Percentiles rank a stretch among this genome's conserved stretches.
These are phyloP conservation scores for Eupithecia subumbrata DNA, from an alignment of 2,888 invertebrate species.

Conservation along the genomic window DNA sequence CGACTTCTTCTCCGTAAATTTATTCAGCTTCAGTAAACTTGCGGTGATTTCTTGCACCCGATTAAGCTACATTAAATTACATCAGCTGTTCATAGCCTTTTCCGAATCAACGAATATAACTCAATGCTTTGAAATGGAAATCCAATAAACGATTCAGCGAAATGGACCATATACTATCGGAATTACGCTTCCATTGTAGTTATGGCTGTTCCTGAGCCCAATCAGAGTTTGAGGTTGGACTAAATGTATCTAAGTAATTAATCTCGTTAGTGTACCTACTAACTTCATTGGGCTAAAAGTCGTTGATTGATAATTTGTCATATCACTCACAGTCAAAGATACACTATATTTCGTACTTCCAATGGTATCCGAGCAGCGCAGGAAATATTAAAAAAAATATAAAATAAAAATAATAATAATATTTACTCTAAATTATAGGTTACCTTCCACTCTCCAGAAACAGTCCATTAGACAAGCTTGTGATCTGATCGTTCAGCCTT, in stretches of 20 bases:
- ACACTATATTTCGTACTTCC: too few relatives aligned
- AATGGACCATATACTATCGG: background rate
- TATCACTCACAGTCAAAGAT: too few relatives aligned
- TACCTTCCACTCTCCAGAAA: conserved; percentile 87
- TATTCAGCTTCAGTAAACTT: background rate
- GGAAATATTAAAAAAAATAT: too few relatives aligned
- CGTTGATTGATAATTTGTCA: too few relatives aligned
- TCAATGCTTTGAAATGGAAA: background rate
- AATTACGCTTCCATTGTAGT: background rate
- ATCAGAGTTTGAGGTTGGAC: background rate
- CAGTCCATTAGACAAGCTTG: conserved; percentile 88
- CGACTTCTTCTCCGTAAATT: too few relatives aligned
- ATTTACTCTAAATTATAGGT: too few relatives aligned
- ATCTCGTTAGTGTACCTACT: background rate
- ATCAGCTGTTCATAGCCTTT: background rate
- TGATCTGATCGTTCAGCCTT: conserved; percentile 88
- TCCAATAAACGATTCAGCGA: background rate
- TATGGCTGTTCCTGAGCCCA: background rate
- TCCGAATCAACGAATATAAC: background rate
- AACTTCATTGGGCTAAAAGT: too few relatives aligned
- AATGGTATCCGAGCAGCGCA: too few relatives aligned
- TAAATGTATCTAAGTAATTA: background rate
- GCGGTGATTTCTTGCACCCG: background rate
- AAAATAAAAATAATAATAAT: too few relatives aligned
- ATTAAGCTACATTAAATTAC: background rate